A percentile compares a stretch with the other conserved stretches of the same genome.
These are phyloP conservation scores for Drosophila simulans DNA, from an alignment of 1,140 invertebrate genomes.

Conservation along the genomic window DNA sequence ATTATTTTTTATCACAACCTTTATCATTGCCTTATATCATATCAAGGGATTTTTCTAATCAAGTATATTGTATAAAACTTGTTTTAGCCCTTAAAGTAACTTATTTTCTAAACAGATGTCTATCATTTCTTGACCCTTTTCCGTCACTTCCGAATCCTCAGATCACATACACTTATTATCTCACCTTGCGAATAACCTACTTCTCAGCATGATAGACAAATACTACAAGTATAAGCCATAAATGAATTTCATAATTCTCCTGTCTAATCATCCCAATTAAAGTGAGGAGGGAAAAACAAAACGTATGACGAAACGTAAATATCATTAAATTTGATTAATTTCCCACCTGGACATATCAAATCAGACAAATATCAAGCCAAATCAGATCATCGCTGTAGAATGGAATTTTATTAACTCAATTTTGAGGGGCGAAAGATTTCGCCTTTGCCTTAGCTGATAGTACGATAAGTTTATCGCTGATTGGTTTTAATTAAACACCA, in stretches of 20 bases:
- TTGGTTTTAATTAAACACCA: slow-evolving; percentile 81
- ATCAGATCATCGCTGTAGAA: slow-evolving; percentile 22
- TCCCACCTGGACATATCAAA: slow-evolving; percentile 62
- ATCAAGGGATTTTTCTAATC: too few relatives aligned
- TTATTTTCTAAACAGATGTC: neutral
- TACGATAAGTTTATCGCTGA: slow-evolving; percentile 68
- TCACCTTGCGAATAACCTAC: slow-evolving; percentile 15
- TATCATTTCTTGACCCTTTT: neutral
- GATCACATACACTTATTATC: neutral
- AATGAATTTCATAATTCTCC: slow-evolving; percentile 35
- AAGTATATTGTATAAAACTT: too few relatives aligned
- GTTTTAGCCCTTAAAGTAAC: too few relatives aligned
- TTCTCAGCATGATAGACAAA: slow-evolving; percentile 52
- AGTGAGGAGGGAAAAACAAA: slow-evolving; percentile 1
- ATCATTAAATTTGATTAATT: slow-evolving; percentile 82
- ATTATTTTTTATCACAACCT: too few relatives aligned
- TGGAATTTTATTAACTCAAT: slow-evolving; percentile 62
- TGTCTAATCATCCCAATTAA: slow-evolving; percentile 18
- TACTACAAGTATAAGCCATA: too few relatives aligned
- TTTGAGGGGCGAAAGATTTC: slow-evolving; percentile 24
- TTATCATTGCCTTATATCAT: too few relatives aligned
- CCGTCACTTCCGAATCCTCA: neutral
- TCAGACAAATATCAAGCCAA: slow-evolving; percentile 49
- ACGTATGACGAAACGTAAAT: slow-evolving; percentile 67
- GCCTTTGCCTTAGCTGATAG: slow-evolving; percentile 68